phyloP scores from a whole-genome alignment of 92 coral and sea anemone genomes.

The Actinernus sp. region DNA sequence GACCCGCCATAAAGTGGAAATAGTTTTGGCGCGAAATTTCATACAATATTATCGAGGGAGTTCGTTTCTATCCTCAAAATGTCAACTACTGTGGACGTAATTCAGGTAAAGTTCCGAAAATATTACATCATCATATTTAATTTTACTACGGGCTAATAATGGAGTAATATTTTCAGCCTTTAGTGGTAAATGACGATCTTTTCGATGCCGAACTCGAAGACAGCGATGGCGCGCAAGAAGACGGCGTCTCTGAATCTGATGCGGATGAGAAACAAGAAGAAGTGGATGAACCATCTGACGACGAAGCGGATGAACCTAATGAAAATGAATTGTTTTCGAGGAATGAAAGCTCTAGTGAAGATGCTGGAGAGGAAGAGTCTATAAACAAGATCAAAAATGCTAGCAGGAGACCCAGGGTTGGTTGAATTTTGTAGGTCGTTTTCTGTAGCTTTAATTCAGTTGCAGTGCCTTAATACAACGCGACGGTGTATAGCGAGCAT shows the following conservation, averaged over 20 bases:
- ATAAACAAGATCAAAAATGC: too few relatives aligned
- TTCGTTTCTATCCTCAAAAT: constrained; percentile 1
- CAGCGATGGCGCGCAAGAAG: constrained; percentile 54
- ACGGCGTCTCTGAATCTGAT: constrained; percentile 9
- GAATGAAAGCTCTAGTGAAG: too few relatives aligned
- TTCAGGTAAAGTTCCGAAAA: constrained; percentile 34
- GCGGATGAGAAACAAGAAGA: constrained; percentile 7
- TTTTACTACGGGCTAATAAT: neutral
- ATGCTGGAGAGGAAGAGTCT: too few relatives aligned
- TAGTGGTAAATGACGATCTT: constrained; percentile 45
- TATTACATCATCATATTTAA: neutral
- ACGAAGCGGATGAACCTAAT: constrained; percentile 13
- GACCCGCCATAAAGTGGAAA: too few relatives aligned
- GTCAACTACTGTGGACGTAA: constrained; percentile 46
- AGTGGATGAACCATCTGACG: constrained; percentile 7
- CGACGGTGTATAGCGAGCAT: too few relatives aligned
- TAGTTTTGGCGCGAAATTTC: constrained; percentile 4
- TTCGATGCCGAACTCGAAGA: constrained; percentile 77
- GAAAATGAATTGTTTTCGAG: too few relatives aligned
- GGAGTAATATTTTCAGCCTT: constrained; percentile 12
- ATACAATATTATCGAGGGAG: too few relatives aligned
- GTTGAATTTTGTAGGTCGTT: too few relatives aligned
- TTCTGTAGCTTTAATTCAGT: too few relatives aligned
- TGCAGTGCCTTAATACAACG: too few relatives aligned
- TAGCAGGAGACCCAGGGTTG: too few relatives aligned